Evolutionary conservation across 2,797 vertebrate genomes (phyloP), one percentile per base, ranked within the genome.

Genomic region (Sphenodon punctatus): DNA sequence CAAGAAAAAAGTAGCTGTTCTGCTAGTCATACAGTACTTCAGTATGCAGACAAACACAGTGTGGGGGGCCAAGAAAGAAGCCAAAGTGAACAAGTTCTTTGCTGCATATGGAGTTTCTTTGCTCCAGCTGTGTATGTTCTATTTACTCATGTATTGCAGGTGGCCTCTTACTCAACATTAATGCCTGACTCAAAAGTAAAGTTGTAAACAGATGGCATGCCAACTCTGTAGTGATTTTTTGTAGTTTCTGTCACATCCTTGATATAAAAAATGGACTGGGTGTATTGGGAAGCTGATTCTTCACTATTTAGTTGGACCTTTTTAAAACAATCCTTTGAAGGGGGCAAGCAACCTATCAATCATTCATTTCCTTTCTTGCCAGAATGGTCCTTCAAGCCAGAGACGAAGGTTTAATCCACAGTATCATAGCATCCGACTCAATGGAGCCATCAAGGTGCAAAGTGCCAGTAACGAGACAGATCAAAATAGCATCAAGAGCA

Each of bases 351-450:
- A 73, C 27, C 71, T 90, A 85, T 91, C 53, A 58, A 22, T 60
- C 79, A n/a, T 20, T 64, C 25, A 8, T 85, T 88, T 80, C 86
- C 41, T 83, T 84, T 83, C 73, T 91, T 86, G 36, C 58, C 86
- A 96, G 96, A 95, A 93, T 59, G 93, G 92, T 27, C 81, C 94
- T 72, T 91, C 93, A 66, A 93, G 48, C 90, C 95, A 96, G 88
- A 94, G 94, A 81, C 94, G 96, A 90, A 93, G 96, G 92, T 96
- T 95, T 82, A 94, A 95, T 34, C 87, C 93, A 1, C 95, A 95
- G 78, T 94, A 94, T 74, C 95, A 96, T 46, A 94, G 88, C 60
- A 51, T 72, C 72, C 87, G 95, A 56, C 85, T 89, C 12, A 95
- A 90, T 4, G 95, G 91, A 46, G 78, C 94, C 36, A 71, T 90